Conservation (phyloP, 2,113 vertebrate genomes). For the Hemichromis elongatus region DNA sequence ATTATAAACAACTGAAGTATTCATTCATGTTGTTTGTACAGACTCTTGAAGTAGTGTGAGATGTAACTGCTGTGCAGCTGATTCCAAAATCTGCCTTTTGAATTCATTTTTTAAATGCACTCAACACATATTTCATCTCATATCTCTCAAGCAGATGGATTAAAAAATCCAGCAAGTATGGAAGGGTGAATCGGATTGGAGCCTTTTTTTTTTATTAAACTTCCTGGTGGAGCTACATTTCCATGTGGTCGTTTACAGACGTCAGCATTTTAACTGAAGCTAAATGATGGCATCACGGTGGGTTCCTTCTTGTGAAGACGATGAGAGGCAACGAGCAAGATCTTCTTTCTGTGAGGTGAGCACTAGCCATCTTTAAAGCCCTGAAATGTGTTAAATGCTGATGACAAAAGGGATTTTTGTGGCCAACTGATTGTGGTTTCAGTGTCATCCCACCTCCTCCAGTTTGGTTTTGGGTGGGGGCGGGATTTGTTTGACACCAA, state of each 20-base stretch:
- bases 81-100: background rate
- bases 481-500: constrained; percentile 29
- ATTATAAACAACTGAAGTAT: constrained; percentile 2
- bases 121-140: background rate
- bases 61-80: background rate
- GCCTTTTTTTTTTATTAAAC: constrained; percentile 4
- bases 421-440: background rate
- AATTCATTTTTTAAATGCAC: background rate
- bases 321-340: constrained; percentile 69
- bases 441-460: background rate
- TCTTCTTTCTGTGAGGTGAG: constrained; percentile 80
- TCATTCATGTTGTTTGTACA: background rate
- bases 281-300: constrained; percentile 91
- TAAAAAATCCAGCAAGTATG: constrained; percentile 5
- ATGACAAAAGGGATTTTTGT: background rate
- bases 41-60: background rate
- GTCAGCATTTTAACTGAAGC: constrained; percentile 74
- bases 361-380: background rate
- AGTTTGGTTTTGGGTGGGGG: constrained; percentile 2
- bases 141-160: constrained; percentile 30
- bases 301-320: constrained; percentile 79
- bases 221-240: constrained; percentile 40
- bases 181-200: constrained; percentile 11
- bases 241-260: constrained; percentile 78
- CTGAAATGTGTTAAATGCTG: background rate